Base-by-base conservation (phyloP, 1,140 invertebrate genomes). In the Ceratosolen fusciceps region DNA sequence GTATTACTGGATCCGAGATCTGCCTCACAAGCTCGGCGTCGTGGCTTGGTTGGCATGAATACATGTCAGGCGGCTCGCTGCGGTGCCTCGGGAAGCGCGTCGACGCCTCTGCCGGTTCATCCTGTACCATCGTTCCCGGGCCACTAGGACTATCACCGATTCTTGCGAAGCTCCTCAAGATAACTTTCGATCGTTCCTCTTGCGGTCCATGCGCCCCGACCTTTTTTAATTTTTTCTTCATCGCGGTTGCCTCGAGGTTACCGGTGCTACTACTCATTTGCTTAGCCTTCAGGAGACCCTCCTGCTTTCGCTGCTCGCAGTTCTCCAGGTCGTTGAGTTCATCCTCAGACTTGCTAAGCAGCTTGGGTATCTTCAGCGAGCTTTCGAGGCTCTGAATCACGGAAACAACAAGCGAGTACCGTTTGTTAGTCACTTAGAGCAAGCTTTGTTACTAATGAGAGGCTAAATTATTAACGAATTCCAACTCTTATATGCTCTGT, bases 281-380 rank as follows among this genome's bases (percentile, higher is more conserved):
- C 70, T 90, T 90, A 8, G 84, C 80, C 39, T 83, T 83, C 24
- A 88, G 43, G n/a, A 90, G 77, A 81, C 87, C 88, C 0, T 86
- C 82, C 34, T 82, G 83, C 29, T 84, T 86, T 9, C 83, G 76
- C 19, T 83, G 80, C 1, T 84, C 82, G 68, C 82, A 87, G 39
- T 83, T 86, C 39, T 90, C 89, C 31, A 83, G 79, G 39, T 76
- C 80, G 60, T 86, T 89, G 29, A 90, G 80, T 68, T 90, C 89
- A 39, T 90, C 89, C 4, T 90, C 88, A 0, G 90, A 90, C 80
- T 90, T 90, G 65, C 89, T 90, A 52, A 87, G 86, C 31, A 81
- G 76, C 82, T 87, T 89, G 31, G 85, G 81, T 37, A 86, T 79
- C 19, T 87, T 83, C 31, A 83, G 71, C 10, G 84, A 84, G 24